These are phyloP conservation scores for Toxotes chatareus DNA, from an alignment of 2,113 vertebrate genomes.

Conservation along the genomic window DNA sequence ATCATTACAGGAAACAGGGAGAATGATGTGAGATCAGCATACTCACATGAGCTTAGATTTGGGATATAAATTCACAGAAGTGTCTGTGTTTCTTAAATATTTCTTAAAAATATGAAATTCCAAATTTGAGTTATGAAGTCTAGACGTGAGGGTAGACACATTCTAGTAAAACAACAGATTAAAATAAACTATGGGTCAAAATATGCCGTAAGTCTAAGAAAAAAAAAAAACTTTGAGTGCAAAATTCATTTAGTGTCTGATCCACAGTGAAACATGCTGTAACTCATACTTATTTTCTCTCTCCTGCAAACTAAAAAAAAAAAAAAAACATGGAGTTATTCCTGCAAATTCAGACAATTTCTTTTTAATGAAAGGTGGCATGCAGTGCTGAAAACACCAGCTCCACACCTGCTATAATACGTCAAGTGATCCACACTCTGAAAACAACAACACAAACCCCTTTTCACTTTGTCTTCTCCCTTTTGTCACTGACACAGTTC, in stretches of 20 bases:
- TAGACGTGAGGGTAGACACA: background rate
- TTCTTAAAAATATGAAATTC: background rate
- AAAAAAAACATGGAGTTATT: background rate
- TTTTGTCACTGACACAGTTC: constrained; percentile 17
- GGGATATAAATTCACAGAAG: background rate
- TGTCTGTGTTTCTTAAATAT: background rate
- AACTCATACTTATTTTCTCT: background rate
- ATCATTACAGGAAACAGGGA: constrained; percentile 32
- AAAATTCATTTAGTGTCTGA: background rate
- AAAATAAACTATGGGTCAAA: background rate
- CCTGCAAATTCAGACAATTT: background rate
- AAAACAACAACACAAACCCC: constrained; percentile 16
- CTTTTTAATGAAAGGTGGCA: constrained; percentile 13
- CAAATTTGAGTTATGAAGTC: background rate
- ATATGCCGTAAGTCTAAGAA: background rate
- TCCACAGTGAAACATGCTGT: background rate
- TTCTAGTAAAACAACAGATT: background rate
- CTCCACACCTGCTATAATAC: constrained; percentile 10
- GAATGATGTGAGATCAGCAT: constrained; percentile 5
- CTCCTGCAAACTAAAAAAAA: background rate
- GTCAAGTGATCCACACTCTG: constrained; percentile 7
- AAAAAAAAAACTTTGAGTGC: background rate
- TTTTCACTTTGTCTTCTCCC: background rate
- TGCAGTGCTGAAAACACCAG: constrained; percentile 4
- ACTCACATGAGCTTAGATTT: background rate